Evolutionary conservation across 2,888 invertebrate species (phyloP), one percentile per base, ranked within the genome.

Genomic region (Caenorhabditis virilis): DNA sequence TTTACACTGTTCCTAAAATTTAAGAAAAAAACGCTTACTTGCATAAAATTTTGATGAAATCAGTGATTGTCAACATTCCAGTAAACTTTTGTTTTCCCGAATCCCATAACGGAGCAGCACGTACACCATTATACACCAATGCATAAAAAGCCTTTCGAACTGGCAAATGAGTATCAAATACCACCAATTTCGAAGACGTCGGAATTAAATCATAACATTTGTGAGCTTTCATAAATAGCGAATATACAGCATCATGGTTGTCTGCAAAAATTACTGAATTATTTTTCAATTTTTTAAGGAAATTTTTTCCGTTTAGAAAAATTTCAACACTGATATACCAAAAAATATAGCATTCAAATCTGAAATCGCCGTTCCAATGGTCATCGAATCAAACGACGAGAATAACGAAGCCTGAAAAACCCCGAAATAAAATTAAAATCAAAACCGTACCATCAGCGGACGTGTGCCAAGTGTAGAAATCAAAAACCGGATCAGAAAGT

Each of bases 141-240:
- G 98, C 98, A 87, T 94, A 98, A 87, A 99, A 99, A 49, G 98
- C 97, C 86, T 95, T 95, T 87, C 95, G 93, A 72, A 83, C 97
- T 77, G 94, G 90, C 65, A 98, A 88, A 85, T 95, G 92, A 43
- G 97, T 98, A 87, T 99, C 98, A 86, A 99, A 98, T 65, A 99
- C 95, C 76, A 99, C 97, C 85, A 99, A 88, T 87, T 99, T 99
- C 77, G 95, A 95, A 82, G 95, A 95, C 64, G 95, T 95, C 66
- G 98, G 98, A 85, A 99, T 95, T 86, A 99, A 89, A 88, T 99
- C 98, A 87, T 98, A 98, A 86, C 97, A 97, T 87, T 94, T 95
- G 89, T 99, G 97, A 86, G 95, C 95, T 86, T 93, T 93, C 90
- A 98, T 97, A 88, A 98, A 98, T 52, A 83, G 58, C 23, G 81